Conservation (phyloP, 2,113 vertebrate species). For the Crypturellus undulatus region DNA sequence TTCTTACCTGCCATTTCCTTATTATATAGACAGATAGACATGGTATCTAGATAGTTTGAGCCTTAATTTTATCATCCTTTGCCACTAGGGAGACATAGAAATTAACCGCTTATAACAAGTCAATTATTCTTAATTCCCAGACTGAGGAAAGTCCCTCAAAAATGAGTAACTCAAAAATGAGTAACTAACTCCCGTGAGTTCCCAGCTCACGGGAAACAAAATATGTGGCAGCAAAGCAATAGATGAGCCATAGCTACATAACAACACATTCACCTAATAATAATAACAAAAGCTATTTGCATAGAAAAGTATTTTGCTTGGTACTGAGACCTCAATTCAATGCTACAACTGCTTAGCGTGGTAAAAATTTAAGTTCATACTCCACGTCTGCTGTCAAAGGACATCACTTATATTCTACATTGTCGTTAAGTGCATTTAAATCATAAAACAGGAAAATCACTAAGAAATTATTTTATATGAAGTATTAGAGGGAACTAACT, state of each 20-base stretch:
- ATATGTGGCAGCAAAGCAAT: background rate
- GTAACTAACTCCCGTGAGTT: no score
- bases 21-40: background rate
- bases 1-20: background rate
- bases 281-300: background rate
- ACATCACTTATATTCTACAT: background rate
- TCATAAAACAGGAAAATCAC: background rate
- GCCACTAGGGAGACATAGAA: background rate
- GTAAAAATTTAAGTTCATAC: background rate
- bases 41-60: background rate
- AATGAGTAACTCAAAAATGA: background rate
- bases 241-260: background rate
- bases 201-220: background rate
- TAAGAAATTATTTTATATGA: background rate
- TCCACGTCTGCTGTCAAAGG: background rate
- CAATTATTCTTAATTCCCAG: background rate
- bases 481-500: background rate
- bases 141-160: background rate
- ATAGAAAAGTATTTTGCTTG: background rate
- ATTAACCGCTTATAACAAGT: background rate
- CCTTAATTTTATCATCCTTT: background rate
- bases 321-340: background rate
- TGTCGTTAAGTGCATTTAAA: background rate
- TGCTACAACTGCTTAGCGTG: background rate
- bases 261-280: background rate